Conservation (phyloP, 2,888 invertebrate species). For the Leptothorax acervorum region DNA sequence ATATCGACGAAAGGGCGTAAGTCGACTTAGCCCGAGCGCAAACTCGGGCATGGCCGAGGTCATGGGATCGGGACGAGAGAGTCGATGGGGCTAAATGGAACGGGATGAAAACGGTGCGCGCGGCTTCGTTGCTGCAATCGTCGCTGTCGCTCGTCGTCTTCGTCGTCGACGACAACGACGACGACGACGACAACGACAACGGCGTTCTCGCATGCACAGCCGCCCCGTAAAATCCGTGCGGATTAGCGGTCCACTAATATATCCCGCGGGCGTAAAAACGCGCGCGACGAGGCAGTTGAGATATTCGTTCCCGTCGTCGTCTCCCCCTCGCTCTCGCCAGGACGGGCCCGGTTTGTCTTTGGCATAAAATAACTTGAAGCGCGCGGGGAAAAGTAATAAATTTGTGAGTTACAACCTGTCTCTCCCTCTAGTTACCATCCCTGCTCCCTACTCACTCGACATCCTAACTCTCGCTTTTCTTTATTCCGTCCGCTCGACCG, state of each 20-base stretch:
- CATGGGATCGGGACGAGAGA: slow-evolving; percentile 53
- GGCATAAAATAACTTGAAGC: slow-evolving; percentile 81
- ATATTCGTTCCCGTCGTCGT: slow-evolving; percentile 78
- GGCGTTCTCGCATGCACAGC: slow-evolving; percentile 76
- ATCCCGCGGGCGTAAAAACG: slow-evolving; percentile 83
- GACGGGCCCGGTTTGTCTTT: slow-evolving; percentile 79
- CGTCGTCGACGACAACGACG: slow-evolving; percentile 48
- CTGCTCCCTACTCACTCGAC: slow-evolving; percentile 6
- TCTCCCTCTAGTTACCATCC: slow-evolving; percentile 57
- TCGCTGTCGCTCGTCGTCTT: slow-evolving; percentile 44
- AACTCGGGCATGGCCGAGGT: slow-evolving; percentile 55
- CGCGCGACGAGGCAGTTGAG: slow-evolving; percentile 82
- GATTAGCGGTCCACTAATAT: slow-evolving; percentile 84
- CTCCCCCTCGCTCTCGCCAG: slow-evolving; percentile 35
- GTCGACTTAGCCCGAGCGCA: slow-evolving; percentile 53
- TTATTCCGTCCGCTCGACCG: slow-evolving; percentile 35
- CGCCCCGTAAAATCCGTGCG: slow-evolving; percentile 82
- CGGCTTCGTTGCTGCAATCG: slow-evolving; percentile 27
- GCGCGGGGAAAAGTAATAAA: slow-evolving; percentile 81
- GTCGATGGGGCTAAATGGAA: slow-evolving; percentile 66
- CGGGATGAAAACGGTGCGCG: slow-evolving; percentile 39
- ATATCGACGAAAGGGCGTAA: slow-evolving; percentile 55
- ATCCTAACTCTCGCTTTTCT: slow-evolving; percentile 34
- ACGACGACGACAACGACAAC: slow-evolving; percentile 52
- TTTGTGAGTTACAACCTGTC: slow-evolving; percentile 79